A percentile compares a stretch with the other conserved stretches of the same genome.
Conservation (phyloP, 2,113 vertebrate species). For the Nibea albiflora region DNA sequence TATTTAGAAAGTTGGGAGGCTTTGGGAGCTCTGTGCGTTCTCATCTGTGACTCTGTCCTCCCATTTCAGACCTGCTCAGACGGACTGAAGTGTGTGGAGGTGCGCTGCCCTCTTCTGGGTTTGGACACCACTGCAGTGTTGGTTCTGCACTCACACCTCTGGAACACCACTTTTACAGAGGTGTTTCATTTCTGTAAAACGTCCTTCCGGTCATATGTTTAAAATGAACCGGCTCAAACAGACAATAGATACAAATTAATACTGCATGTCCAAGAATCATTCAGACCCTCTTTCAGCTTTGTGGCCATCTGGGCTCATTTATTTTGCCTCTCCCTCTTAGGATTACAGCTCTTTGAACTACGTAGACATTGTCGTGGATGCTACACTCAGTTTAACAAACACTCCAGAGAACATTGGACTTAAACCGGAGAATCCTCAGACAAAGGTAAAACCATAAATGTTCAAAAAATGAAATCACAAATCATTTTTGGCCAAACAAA, state of each 20-base stretch:
- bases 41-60: not conserved
- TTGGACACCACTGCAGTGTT: constrained; percentile 89
- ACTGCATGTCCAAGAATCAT: not conserved
- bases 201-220: not conserved
- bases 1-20: not conserved
- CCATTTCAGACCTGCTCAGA: constrained; percentile 85
- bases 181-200: constrained; percentile 68
- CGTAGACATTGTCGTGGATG: constrained; percentile 88
- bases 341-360: constrained; percentile 93
- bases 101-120: constrained; percentile 89
- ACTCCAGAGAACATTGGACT: constrained; percentile 88
- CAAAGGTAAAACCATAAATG: constrained; percentile 80
- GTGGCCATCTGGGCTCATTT: not conserved
- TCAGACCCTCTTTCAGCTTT: not conserved
- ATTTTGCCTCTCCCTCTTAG: constrained; percentile 70
- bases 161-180: constrained; percentile 92
- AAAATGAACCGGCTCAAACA: not conserved
- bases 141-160: constrained; percentile 86
- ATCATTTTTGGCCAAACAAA: not conserved
- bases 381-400: constrained; percentile 85
- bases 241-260: too few species aligned
- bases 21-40: not conserved
- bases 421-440: constrained; percentile 75
- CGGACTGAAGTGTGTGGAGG: constrained; percentile 86
- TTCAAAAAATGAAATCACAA: not conserved